phyloP scores from a whole-genome alignment of 2,113 vertebrate species.

The Paratilapia polleni region DNA sequence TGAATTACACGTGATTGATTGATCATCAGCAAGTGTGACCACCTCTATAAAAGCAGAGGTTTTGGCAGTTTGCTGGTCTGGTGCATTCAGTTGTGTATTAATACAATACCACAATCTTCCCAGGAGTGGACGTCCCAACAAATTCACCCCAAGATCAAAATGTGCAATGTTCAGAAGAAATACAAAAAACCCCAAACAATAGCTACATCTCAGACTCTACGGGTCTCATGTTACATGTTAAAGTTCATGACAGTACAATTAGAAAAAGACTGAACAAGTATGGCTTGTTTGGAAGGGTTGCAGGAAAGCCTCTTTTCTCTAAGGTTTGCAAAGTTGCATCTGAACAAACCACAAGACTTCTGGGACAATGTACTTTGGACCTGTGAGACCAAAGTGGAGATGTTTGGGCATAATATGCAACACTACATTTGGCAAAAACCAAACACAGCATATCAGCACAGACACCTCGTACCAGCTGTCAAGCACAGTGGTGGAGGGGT shows the following conservation, averaged over 20 bases:
- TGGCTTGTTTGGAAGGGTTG: background rate
- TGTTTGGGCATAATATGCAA: background rate
- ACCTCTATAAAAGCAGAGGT: background rate
- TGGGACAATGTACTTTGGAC: background rate
- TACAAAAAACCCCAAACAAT: background rate
- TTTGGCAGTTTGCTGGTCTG: background rate
- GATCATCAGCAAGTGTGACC: background rate
- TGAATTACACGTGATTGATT: background rate
- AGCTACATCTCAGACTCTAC: background rate
- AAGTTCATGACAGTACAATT: background rate
- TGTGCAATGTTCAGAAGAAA: background rate
- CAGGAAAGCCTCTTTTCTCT: background rate
- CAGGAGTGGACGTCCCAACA: background rate
- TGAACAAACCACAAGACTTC: background rate
- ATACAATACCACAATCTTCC: background rate
- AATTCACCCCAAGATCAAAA: background rate
- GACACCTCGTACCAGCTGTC: background rate
- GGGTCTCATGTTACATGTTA: background rate
- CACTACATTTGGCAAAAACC: background rate
- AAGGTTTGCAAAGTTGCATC: background rate
- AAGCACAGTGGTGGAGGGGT: background rate
- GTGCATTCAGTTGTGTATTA: background rate
- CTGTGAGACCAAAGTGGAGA: background rate
- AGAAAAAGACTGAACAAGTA: background rate
- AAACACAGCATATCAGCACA: background rate